phyloP scores from a whole-genome alignment of 2,797 vertebrate genomes.

The Eupleurogrammus muticus region DNA sequence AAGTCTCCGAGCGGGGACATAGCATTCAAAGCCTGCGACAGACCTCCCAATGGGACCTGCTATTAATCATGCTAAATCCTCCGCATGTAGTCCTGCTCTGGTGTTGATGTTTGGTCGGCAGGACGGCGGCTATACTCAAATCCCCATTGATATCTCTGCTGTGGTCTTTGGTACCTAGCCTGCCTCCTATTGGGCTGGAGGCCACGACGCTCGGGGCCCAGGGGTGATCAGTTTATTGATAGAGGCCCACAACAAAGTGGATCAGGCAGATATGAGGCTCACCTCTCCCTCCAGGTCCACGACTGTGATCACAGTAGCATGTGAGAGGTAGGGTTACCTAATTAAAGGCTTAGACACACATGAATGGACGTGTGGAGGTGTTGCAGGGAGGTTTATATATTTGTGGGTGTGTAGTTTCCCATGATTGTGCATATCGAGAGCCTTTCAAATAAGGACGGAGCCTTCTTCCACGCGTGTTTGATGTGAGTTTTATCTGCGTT shows the following conservation, averaged over 20 bases:
- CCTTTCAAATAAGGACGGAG: constrained; percentile 32
- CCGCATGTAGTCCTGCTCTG: constrained; percentile 20
- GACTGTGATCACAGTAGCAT: constrained; percentile 70
- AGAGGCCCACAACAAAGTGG: constrained; percentile 57
- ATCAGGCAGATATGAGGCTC: constrained; percentile 63
- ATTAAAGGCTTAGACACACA: constrained; percentile 78
- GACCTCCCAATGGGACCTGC: constrained; percentile 37
- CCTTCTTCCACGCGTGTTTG: constrained; percentile 62
- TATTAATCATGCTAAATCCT: constrained; percentile 62
- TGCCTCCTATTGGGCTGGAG: constrained; percentile 59
- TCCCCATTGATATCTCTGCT: constrained; percentile 32
- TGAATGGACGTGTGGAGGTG: constrained; percentile 59
- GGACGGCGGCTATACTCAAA: constrained; percentile 41
- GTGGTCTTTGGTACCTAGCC: constrained; percentile 17
- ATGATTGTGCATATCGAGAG: constrained; percentile 38
- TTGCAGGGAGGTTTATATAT: constrained; percentile 29
- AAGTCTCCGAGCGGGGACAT: constrained; percentile 9
- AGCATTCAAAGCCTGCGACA: constrained; percentile 33
- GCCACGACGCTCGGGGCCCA: constrained; percentile 21
- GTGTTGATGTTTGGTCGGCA: constrained; percentile 33
- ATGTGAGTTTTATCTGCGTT: constrained; percentile 76
- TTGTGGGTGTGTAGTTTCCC: constrained; percentile 29
- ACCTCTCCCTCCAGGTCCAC: constrained; percentile 63
- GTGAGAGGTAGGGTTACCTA: constrained; percentile 72
- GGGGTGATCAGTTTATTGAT: constrained; percentile 58